Evolutionary conservation across 2,888 invertebrate species (phyloP).

Genomic region (Polyommatus icarus): DNA sequence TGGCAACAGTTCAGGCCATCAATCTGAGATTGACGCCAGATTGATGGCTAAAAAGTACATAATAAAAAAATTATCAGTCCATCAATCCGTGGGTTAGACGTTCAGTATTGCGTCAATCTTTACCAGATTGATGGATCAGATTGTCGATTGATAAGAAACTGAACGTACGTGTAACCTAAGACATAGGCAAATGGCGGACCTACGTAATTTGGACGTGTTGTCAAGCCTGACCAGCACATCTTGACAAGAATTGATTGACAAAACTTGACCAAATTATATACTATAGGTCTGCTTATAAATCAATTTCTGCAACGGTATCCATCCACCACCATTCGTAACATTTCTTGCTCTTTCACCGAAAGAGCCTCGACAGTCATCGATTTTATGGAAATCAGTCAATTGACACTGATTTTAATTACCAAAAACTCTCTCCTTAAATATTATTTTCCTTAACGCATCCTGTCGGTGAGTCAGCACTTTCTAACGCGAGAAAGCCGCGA

Average conservation of each 20-base stretch:
- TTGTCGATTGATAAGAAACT: no score
- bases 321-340: background rate
- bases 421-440: conserved; percentile 23
- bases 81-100: no score
- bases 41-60: no score
- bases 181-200: no score
- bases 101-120: no score
- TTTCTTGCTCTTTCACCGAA: background rate
- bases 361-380: background rate
- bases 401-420: background rate
- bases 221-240: background rate
- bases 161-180: no score
- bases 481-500: conserved; percentile 72
- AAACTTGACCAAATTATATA: background rate
- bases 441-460: conserved; percentile 37
- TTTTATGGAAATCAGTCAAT: background rate
- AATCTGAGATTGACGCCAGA: no score
- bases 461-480: conserved; percentile 57
- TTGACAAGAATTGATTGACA: background rate
- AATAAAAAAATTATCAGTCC: no score
- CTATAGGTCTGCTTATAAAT: no score
- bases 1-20: no score
- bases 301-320: no score
- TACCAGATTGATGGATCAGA: no score
- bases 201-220: background rate